Evolutionary conservation across 1,140 invertebrate genomes (phyloP).

Genomic region (Pseudomyrmex pallidus): DNA sequence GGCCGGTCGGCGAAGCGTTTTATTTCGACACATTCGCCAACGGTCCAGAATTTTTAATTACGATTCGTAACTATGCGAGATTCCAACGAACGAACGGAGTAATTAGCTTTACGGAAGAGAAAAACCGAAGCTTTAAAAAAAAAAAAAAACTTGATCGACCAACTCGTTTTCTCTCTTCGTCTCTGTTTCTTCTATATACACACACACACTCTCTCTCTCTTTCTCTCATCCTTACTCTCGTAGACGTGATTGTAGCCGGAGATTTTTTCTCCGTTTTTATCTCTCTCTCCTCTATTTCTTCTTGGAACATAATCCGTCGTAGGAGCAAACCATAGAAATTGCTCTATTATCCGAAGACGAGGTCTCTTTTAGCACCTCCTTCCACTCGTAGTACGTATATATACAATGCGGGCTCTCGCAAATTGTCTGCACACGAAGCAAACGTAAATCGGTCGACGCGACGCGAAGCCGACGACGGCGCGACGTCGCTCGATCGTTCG

Average conservation of each 20-base stretch:
- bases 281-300: not conserved
- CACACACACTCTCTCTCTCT: not conserved
- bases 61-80: not conserved
- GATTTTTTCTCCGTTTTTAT: not conserved
- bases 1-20: not conserved
- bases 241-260: conserved; percentile 41
- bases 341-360: conserved; percentile 40
- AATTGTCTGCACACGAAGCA: conserved; percentile 22
- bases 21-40: not conserved
- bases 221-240: not conserved
- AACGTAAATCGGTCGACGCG: conserved; percentile 1
- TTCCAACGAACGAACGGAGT: not conserved
- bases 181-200: not conserved
- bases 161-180: not conserved
- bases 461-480: not conserved
- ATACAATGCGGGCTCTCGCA: conserved; percentile 41
- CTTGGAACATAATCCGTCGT: not conserved
- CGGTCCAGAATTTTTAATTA: conserved; percentile 17
- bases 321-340: conserved; percentile 23
- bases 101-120: not conserved
- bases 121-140: conserved; percentile 9
- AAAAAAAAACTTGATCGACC: not conserved
- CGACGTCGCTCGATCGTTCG: not conserved
- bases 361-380: conserved; percentile 18
- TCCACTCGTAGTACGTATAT: conserved; percentile 2